Evolutionary conservation across 2,797 vertebrate species (phyloP).

Genomic region (Serranus cabrilla): DNA sequence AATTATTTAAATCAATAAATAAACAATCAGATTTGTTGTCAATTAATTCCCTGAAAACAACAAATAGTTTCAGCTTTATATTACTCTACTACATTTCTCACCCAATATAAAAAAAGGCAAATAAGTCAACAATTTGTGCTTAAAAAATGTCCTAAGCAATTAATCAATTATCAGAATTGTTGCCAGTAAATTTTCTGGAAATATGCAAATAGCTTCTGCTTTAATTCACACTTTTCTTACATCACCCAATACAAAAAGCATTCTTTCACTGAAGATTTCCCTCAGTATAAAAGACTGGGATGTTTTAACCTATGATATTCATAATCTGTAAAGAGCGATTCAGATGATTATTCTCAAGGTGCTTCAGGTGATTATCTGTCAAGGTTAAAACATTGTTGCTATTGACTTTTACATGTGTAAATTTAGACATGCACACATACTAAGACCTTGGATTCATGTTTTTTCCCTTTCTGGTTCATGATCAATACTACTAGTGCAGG

Average conservation of each 20-base stretch:
- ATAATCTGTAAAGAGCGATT: not conserved
- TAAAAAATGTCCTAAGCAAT: too few species aligned
- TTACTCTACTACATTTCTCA: not conserved
- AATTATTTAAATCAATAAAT: too few species aligned
- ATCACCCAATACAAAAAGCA: too few species aligned
- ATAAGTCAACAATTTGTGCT: not conserved
- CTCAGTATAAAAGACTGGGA: not conserved
- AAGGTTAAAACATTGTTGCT: not conserved
- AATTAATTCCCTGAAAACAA: not conserved
- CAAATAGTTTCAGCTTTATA: not conserved
- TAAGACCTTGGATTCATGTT: not conserved
- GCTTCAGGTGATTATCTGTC: not conserved
- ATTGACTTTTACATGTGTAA: not conserved
- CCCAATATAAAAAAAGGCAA: not conserved
- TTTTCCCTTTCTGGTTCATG: not conserved
- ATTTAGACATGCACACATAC: not conserved
- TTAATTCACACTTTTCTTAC: too few species aligned
- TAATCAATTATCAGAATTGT: too few species aligned
- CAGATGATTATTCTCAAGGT: not conserved
- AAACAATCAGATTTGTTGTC: too few species aligned
- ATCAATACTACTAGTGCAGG: too few species aligned
- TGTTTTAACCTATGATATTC: not conserved
- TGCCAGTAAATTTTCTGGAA: too few species aligned
- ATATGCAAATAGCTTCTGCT: too few species aligned
- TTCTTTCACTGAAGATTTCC: not conserved